These are phyloP conservation scores for Hylyphantes graminicola DNA, from an alignment of 1,140 invertebrate species.

Conservation along the genomic window DNA sequence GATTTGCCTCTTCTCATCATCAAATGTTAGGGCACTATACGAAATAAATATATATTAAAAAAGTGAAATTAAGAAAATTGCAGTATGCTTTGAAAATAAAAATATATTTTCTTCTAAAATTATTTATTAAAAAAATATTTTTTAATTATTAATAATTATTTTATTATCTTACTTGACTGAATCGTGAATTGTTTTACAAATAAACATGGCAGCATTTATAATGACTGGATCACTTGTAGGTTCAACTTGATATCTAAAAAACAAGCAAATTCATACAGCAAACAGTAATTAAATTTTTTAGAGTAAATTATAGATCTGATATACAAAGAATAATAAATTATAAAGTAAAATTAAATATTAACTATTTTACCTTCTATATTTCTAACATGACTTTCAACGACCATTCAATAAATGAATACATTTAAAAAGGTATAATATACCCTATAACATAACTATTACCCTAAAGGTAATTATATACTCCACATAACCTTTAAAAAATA, in stretches of 20 bases:
- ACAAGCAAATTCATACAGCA: neutral
- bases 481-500: too few species aligned
- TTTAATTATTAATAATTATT: neutral
- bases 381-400: neutral
- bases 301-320: too few species aligned
- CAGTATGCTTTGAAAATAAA: neutral
- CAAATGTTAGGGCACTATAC: constrained; percentile 86
- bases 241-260: constrained; percentile 70
- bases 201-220: constrained; percentile 85
- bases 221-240: constrained; percentile 84
- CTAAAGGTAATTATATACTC: too few species aligned
- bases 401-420: too few species aligned
- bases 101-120: neutral
- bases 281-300: neutral
- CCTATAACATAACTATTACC: too few species aligned
- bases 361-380: neutral
- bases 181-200: constrained; percentile 89
- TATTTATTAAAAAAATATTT: neutral
- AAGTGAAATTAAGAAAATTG: neutral
- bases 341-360: neutral
- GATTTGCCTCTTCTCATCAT: constrained; percentile 90
- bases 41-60: constrained; percentile 54
- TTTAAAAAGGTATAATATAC: too few species aligned
- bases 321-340: too few species aligned
- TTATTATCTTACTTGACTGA: constrained; percentile 80